Evolutionary conservation across 2,113 vertebrate genomes (phyloP).

Genomic region (Cisticola juncidis): DNA sequence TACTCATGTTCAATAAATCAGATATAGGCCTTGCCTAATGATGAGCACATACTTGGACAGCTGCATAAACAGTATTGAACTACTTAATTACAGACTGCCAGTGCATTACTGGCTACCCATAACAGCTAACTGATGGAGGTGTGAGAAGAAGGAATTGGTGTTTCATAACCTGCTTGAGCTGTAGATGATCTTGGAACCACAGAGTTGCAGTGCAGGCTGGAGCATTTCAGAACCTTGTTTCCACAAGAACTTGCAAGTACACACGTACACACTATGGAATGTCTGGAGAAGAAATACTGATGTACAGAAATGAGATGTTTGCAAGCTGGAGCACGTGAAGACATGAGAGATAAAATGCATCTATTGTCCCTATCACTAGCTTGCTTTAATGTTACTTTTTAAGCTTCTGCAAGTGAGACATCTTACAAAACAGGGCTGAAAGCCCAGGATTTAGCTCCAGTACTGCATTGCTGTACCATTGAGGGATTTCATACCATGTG

Average conservation of each 20-base stretch:
- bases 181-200: not conserved
- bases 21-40: not conserved
- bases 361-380: not conserved
- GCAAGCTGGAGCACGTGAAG: not conserved
- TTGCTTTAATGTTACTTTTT: not conserved
- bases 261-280: not conserved
- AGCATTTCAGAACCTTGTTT: not conserved
- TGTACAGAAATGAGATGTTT: not conserved
- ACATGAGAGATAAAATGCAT: not conserved
- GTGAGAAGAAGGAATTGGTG: not conserved
- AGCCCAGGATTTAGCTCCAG: not conserved
- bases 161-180: not conserved
- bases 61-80: not conserved
- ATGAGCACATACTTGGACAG: not conserved
- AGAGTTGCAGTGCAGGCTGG: not conserved
- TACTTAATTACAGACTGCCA: not conserved
- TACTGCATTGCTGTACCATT: not conserved
- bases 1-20: not conserved
- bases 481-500: not conserved
- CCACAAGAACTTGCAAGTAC: not conserved
- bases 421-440: not conserved
- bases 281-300: not conserved
- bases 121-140: not conserved
- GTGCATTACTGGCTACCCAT: not conserved
- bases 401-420: not conserved